phyloP scores from a whole-genome alignment of 35 echinoderm and acorn worm genomes.

The Strongylocentrotus purpuratus region DNA sequence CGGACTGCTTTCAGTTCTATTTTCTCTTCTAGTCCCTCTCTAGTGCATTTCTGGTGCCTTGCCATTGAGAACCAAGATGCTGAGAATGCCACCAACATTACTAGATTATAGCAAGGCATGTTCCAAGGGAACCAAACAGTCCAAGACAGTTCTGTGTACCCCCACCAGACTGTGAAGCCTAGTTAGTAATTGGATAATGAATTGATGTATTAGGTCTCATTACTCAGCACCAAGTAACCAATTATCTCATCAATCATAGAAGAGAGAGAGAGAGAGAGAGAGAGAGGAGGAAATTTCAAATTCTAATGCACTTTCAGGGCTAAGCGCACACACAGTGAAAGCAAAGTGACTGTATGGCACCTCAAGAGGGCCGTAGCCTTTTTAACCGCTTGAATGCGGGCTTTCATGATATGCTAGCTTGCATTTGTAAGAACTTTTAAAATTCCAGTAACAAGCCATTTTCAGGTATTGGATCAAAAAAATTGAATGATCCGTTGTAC shows the following conservation, averaged over 20 bases:
- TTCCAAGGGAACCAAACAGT: too few species aligned
- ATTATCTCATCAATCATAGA: neutral
- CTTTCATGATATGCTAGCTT: too few species aligned
- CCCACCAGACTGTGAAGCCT: neutral
- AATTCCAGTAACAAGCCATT: too few species aligned
- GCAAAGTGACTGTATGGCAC: neutral
- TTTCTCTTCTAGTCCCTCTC: too few species aligned
- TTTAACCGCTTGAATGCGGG: neutral
- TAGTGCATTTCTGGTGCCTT: too few species aligned
- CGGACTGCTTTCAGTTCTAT: too few species aligned
- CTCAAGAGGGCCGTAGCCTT: neutral
- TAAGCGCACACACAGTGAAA: neutral
- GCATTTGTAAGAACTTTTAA: too few species aligned
- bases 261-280: neutral
- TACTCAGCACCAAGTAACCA: neutral
- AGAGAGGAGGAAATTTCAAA: conserved; percentile 5
- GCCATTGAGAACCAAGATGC: too few species aligned
- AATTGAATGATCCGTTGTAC: too few species aligned
- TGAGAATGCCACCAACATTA: too few species aligned
- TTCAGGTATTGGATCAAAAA: too few species aligned
- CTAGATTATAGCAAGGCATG: too few species aligned
- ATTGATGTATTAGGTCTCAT: conserved; percentile 5
- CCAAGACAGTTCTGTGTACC: neutral
- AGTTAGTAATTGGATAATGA: conserved; percentile 6
- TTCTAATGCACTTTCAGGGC: neutral